phyloP scores from a whole-genome alignment of 1,140 invertebrate genomes.

The Heterodera schachtii region DNA sequence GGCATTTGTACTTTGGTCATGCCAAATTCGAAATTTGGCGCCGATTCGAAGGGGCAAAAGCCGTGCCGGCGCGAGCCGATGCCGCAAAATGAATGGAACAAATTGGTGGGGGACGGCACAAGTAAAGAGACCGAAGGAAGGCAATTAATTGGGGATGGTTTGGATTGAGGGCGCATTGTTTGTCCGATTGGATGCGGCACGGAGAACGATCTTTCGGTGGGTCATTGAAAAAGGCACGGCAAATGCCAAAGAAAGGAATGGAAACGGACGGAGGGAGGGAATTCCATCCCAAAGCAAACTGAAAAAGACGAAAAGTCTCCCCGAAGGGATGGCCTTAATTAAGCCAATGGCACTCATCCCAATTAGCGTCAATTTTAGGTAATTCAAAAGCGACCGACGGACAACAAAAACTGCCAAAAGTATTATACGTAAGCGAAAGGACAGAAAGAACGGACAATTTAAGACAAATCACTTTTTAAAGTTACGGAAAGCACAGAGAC shows the following conservation, averaged over 20 bases:
- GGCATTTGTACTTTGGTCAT: constrained; percentile 38
- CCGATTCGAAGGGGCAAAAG: constrained; percentile 41
- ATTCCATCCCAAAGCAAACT: no score
- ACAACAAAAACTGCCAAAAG: constrained; percentile 58
- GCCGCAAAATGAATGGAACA: constrained; percentile 59
- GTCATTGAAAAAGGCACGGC: not conserved
- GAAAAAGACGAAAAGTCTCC: no score
- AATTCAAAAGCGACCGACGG: constrained; percentile 54
- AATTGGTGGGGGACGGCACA: constrained; percentile 47
- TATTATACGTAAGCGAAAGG: constrained; percentile 50
- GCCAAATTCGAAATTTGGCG: constrained; percentile 34
- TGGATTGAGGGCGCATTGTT: constrained; percentile 42
- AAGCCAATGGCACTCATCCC: not conserved
- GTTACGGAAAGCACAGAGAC: constrained; percentile 60
- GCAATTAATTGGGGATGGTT: not conserved
- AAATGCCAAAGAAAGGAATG: not conserved
- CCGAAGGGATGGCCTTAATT: no score
- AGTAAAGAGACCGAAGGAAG: not conserved
- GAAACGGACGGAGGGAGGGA: no score
- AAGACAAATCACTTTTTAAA: not conserved
- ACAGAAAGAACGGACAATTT: not conserved
- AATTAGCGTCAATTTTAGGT: constrained; percentile 36
- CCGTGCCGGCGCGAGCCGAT: constrained; percentile 51
- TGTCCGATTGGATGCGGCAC: constrained; percentile 58
- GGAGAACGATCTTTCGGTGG: constrained; percentile 57